phyloP scores from a whole-genome alignment of 1,140 invertebrate genomes.

The Drosophila serrata region DNA sequence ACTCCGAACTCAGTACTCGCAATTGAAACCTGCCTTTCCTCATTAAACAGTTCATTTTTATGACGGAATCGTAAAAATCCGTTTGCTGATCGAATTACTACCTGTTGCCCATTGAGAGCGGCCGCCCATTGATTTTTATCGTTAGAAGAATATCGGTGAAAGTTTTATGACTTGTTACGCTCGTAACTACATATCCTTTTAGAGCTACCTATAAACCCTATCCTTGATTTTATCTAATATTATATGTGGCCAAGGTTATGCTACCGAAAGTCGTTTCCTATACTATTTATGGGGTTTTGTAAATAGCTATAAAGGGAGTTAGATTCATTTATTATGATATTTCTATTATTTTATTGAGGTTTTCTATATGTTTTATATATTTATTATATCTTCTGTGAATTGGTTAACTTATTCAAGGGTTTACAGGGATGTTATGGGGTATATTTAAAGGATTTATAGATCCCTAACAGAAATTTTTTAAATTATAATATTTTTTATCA shows the following conservation, averaged over 20 bases:
- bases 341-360: not conserved
- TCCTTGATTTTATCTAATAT: constrained; percentile 27
- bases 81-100: constrained; percentile 17
- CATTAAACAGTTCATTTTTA: constrained; percentile 32
- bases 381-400: not conserved
- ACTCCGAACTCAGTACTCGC: constrained; percentile 12
- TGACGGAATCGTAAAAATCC: constrained; percentile 60
- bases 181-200: constrained; percentile 35
- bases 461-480: too few relatives aligned
- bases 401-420: not conserved
- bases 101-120: constrained; percentile 40
- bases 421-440: too few relatives aligned
- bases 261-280: not conserved
- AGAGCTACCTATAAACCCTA: constrained; percentile 8
- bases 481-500: too few relatives aligned
- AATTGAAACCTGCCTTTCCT: constrained; percentile 51
- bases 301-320: not conserved
- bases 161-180: constrained; percentile 72
- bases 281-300: not conserved
- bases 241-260: not conserved
- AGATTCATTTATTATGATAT: not conserved
- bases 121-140: constrained; percentile 62
- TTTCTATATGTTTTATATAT: not conserved
- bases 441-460: too few relatives aligned
- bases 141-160: constrained; percentile 65